These are phyloP conservation scores for Apodemus sylvaticus DNA, from an alignment of 2,113 vertebrate species.

Conservation along the genomic window DNA sequence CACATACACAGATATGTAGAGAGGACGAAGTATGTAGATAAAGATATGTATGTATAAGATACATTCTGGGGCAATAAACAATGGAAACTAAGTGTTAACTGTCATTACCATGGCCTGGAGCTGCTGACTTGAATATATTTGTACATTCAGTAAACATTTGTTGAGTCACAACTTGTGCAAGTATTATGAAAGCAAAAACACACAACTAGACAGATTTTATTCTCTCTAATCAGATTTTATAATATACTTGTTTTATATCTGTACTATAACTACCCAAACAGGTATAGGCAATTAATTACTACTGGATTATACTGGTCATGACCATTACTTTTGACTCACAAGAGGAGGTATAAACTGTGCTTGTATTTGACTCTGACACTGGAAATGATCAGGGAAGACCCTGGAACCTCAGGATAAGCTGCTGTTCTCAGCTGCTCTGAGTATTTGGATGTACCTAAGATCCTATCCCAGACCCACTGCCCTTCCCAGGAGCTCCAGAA, in stretches of 20 bases:
- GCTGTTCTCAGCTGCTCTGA: not conserved
- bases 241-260: conserved; percentile 18
- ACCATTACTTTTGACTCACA: conserved; percentile 15
- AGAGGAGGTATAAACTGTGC: conserved; percentile 12
- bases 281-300: conserved; percentile 16
- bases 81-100: not conserved
- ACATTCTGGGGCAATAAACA: not conserved
- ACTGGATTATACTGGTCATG: conserved; percentile 34
- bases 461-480: not conserved
- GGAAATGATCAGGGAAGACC: conserved; percentile 13
- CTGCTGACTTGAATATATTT: not conserved
- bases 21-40: not conserved
- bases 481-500: not conserved
- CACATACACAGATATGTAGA: not conserved
- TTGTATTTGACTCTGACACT: conserved; percentile 1
- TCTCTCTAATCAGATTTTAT: conserved; percentile 3
- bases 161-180: not conserved
- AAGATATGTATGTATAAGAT: not conserved
- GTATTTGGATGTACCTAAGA: not conserved
- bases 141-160: conserved; percentile 36
- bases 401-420: not conserved
- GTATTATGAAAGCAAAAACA: conserved; percentile 28
- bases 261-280: conserved; percentile 8
- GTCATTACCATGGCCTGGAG: not conserved
- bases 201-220: conserved; percentile 3